Conservation (phyloP, 92 coral and sea anemone species). For the Porites evermanni region DNA sequence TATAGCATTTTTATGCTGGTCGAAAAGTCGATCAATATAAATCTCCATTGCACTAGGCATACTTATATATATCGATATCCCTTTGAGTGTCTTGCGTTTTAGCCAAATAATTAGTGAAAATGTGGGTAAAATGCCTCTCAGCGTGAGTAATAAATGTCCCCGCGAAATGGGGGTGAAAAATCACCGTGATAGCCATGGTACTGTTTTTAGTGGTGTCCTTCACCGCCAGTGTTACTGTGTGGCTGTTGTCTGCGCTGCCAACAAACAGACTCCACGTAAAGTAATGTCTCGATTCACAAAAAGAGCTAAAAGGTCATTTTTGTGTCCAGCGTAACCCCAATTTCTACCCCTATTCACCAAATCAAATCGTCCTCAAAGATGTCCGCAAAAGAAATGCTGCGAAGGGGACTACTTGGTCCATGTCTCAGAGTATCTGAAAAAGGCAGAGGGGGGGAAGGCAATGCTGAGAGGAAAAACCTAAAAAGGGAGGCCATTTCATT, state of each 20-base stretch:
- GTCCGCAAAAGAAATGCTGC: background rate
- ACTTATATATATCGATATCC: too few relatives aligned
- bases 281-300: background rate
- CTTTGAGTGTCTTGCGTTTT: too few relatives aligned
- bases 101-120: too few relatives aligned
- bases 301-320: background rate
- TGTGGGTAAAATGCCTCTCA: too few relatives aligned
- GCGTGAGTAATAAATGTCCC: too few relatives aligned
- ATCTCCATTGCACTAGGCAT: too few relatives aligned
- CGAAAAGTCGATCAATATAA: too few relatives aligned
- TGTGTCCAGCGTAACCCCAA: background rate
- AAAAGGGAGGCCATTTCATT: background rate
- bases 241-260: background rate
- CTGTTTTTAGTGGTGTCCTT: background rate
- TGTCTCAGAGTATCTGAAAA: background rate
- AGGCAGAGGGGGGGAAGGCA: background rate
- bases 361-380: too few relatives aligned
- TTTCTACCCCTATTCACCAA: too few relatives aligned
- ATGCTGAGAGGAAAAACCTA: background rate
- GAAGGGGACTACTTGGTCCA: background rate
- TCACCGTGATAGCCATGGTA: too few relatives aligned
- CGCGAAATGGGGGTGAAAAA: too few relatives aligned
- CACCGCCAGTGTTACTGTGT: background rate
- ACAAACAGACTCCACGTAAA: constrained; percentile 15
- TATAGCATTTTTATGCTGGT: too few relatives aligned